A percentile compares a stretch with the other conserved stretches of the same genome.
phyloP scores from a whole-genome alignment of 2,888 invertebrate species.

The Philopedon plagiatum region DNA sequence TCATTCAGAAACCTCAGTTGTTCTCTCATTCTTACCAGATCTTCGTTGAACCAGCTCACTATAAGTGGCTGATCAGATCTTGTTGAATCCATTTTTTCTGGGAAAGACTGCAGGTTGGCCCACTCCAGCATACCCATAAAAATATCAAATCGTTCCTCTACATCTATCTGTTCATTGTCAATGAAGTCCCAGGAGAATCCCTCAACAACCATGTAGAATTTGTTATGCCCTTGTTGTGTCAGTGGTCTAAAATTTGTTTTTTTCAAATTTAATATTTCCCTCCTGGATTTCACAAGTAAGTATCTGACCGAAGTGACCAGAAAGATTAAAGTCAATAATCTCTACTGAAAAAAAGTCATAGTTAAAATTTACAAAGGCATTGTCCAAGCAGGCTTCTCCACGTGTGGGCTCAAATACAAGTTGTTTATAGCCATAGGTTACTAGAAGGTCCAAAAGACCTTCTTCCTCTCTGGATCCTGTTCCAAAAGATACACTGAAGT shows the following conservation, averaged over 20 bases:
- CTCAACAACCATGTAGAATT: not conserved
- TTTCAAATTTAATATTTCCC: not conserved
- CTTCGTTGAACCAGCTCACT: not conserved
- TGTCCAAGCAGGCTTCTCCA: not conserved
- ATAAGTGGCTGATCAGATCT: not conserved
- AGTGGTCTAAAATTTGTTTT: not conserved
- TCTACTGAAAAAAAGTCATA: not conserved
- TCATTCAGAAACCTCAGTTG: not conserved
- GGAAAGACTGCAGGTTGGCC: not conserved
- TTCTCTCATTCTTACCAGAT: not conserved
- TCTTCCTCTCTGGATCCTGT: too few species aligned
- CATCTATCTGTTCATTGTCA: not conserved
- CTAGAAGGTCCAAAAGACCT: not conserved
- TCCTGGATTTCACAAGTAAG: not conserved
- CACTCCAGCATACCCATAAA: not conserved
- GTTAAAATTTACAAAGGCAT: not conserved
- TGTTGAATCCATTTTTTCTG: not conserved
- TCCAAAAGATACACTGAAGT: too few species aligned
- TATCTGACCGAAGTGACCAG: not conserved
- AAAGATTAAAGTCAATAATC: not conserved
- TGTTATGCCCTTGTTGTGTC: not conserved
- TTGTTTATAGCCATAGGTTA: not conserved
- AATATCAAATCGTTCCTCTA: not conserved
- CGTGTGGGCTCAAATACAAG: not conserved
- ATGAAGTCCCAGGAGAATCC: not conserved